phyloP scores from a whole-genome alignment of 2,888 invertebrate species.

The Smittia aterrima region DNA sequence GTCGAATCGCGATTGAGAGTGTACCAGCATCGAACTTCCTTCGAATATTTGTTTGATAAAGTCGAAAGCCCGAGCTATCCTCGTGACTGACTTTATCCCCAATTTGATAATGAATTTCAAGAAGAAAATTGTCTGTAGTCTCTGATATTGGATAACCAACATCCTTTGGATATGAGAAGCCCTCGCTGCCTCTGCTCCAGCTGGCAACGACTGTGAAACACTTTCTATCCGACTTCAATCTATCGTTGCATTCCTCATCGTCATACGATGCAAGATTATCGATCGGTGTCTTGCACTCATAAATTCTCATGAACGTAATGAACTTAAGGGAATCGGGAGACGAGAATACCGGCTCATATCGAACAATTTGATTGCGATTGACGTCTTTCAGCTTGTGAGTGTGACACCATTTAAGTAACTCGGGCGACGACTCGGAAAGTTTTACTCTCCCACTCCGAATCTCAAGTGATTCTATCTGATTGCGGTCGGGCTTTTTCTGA shows the following conservation, averaged over 20 bases:
- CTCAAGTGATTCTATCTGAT: not conserved
- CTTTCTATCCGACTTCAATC: constrained; percentile 56
- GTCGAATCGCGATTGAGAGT: constrained; percentile 59
- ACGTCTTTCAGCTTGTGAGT: constrained; percentile 59
- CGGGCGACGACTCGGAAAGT: constrained; percentile 5
- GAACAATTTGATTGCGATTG: constrained; percentile 61
- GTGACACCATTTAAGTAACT: constrained; percentile 32
- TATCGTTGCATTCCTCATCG: constrained; percentile 53
- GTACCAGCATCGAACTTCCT: constrained; percentile 68
- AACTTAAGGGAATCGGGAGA: constrained; percentile 60
- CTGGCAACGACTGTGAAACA: constrained; percentile 69
- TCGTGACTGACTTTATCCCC: constrained; percentile 54
- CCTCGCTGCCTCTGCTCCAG: constrained; percentile 69
- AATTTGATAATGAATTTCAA: constrained; percentile 66
- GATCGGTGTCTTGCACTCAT: constrained; percentile 61
- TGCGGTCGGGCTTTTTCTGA: not conserved
- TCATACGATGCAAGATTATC: not conserved
- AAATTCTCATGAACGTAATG: constrained; percentile 69
- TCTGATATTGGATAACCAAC: constrained; percentile 67
- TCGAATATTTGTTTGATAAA: constrained; percentile 65
- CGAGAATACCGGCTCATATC: constrained; percentile 60
- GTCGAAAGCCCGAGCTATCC: constrained; percentile 66
- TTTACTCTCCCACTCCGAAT: not conserved
- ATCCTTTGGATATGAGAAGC: constrained; percentile 67
- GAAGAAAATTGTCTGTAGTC: constrained; percentile 62